phyloP scores from a whole-genome alignment of 2,888 invertebrate genomes.

The Agonopterix alstromeriana region DNA sequence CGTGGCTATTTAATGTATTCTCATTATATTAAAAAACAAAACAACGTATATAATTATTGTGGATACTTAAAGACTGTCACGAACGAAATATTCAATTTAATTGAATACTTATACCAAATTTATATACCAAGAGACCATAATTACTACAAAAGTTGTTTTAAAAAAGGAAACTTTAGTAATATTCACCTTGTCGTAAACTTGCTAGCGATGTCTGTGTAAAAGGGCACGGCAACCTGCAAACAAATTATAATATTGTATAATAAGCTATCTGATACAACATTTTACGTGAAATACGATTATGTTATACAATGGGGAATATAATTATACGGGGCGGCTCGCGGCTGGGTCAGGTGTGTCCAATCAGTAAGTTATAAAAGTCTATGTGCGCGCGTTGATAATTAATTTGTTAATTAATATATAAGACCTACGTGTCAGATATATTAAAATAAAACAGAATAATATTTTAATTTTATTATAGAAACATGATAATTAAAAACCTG shows the following conservation, averaged over 20 bases:
- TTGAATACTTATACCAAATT: no score
- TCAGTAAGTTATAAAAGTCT: slow-evolving; percentile 27
- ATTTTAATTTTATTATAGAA: no score
- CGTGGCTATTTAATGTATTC: no score
- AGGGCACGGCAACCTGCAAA: slow-evolving; percentile 87
- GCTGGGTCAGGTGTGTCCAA: slow-evolving; percentile 29
- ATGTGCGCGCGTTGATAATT: slow-evolving; percentile 4
- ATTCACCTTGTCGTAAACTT: slow-evolving; percentile 85
- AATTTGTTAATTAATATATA: slow-evolving; percentile 4
- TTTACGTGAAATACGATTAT: slow-evolving; percentile 15
- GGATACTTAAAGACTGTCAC: no score
- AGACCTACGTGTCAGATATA: not conserved
- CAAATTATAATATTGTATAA: slow-evolving; percentile 31
- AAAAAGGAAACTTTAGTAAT: slow-evolving; percentile 14
- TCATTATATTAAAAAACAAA: no score
- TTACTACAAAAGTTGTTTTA: no score
- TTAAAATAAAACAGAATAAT: no score
- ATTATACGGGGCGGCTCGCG: slow-evolving; percentile 12
- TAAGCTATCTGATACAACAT: slow-evolving; percentile 9
- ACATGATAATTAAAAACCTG: no score
- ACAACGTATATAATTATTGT: no score
- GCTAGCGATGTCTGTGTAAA: slow-evolving; percentile 88
- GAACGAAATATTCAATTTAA: no score
- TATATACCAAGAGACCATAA: no score
- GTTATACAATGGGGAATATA: slow-evolving; percentile 19